phyloP scores from a whole-genome alignment of 2,888 invertebrate species.

The Gortyna flavago region DNA sequence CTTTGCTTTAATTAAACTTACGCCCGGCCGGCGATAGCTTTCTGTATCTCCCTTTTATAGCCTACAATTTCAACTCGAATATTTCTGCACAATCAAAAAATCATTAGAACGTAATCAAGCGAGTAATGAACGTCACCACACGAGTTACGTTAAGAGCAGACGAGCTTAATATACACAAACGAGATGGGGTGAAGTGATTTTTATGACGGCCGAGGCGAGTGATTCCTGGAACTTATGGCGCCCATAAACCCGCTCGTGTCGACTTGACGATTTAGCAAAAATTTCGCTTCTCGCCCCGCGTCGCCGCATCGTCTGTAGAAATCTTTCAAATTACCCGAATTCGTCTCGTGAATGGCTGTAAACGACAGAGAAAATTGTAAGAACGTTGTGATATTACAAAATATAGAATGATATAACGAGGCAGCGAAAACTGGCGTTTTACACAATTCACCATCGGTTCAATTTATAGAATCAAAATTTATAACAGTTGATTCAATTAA shows the following conservation, averaged over 20 bases:
- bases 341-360: conserved; percentile 81
- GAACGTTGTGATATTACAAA: conserved; percentile 77
- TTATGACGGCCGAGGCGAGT: conserved; percentile 82
- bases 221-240: conserved; percentile 85
- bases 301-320: conserved; percentile 73
- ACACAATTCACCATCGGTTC: conserved; percentile 36
- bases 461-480: conserved; percentile 21
- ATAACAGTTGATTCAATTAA: conserved; percentile 7
- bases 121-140: conserved; percentile 57
- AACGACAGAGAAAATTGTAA: conserved; percentile 81
- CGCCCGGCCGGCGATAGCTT: conserved; percentile 67
- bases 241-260: conserved; percentile 84
- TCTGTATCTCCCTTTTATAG: conserved; percentile 67
- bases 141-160: conserved; percentile 69
- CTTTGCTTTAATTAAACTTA: conserved; percentile 85
- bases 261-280: conserved; percentile 86
- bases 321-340: conserved; percentile 85
- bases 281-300: conserved; percentile 73
- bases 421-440: conserved; percentile 65
- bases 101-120: conserved; percentile 67
- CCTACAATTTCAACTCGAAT: conserved; percentile 64
- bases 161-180: conserved; percentile 70
- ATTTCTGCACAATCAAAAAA: conserved; percentile 66
- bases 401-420: conserved; percentile 76
- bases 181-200: conserved; percentile 80